Base-by-base conservation (phyloP, 2,888 invertebrate species). In the Cotesia congregata region DNA sequence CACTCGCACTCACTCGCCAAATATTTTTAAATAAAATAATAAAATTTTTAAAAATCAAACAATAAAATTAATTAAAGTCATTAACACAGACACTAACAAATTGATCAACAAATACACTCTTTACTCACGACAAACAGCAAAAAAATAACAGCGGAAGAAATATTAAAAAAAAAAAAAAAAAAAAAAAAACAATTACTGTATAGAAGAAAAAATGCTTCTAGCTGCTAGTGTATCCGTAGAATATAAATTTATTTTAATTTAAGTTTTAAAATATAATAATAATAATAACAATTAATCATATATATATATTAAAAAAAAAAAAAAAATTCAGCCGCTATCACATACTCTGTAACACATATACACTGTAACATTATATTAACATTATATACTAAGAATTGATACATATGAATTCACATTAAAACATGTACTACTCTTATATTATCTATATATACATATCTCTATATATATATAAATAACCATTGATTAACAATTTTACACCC, bases 291-390 rank as follows among this genome's bases (percentile, higher is more conserved):
- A 70, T 30, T 39, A 64, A 50, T 17, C 30, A 64, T 41, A 64
- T 60, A 67, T 67, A 78, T 41, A 64, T 60, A 67, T 67, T 77
- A 74, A 69, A 74, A 71, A 77, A 72, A 67, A 77, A 74, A 79
- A 77, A 79, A 65, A 85, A 82, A 83, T 80, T 84, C 83, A 83
- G 80, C 75, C 81, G 83, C 65, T 82, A 83, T 82, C 87, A 88
- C 88, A 88, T 86, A 89, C 87, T 50, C 50, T 50, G 50, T 50
- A 50, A 50, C 50, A 50, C 50, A 50, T 30, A 30, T 50, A 88
- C 88, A 89, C 88, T 89, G 89, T 89, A 89, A 89, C 88, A 88
- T 87, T 87, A 88, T 89, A 85, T 88, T 86, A 87, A 86, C 86
- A 87, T 86, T 87, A 87, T 87, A 85, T 88, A 88, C 88, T 87